Evolutionary conservation across 1,140 invertebrate genomes (phyloP).

Genomic region (Ooceraea biroi): DNA sequence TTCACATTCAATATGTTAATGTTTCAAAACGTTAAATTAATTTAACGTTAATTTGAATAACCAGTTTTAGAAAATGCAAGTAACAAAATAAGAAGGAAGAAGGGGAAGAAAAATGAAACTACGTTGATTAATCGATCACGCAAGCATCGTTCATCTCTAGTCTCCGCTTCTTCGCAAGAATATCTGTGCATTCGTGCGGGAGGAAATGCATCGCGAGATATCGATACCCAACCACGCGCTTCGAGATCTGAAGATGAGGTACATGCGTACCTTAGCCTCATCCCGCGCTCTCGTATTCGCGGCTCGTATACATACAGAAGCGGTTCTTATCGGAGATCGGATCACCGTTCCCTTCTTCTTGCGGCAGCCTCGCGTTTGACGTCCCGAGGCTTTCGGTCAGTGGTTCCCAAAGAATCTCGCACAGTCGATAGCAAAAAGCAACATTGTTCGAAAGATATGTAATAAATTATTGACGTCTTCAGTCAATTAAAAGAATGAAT

Average conservation of each 20-base stretch:
- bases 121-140: constrained; percentile 33
- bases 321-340: constrained; percentile 67
- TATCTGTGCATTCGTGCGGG: constrained; percentile 19
- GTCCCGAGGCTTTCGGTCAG: constrained; percentile 45
- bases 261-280: constrained; percentile 33
- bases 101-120: neutral
- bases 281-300: constrained; percentile 26
- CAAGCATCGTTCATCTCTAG: neutral
- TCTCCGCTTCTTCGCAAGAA: constrained; percentile 30
- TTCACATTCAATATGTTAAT: neutral
- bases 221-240: constrained; percentile 68
- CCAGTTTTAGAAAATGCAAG: neutral
- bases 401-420: constrained; percentile 62
- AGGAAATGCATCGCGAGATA: constrained; percentile 62
- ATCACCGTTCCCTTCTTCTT: constrained; percentile 58
- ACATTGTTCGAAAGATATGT: neutral
- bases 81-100: neutral
- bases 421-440: neutral
- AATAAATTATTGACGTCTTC: neutral
- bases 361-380: constrained; percentile 38
- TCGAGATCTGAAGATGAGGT: constrained; percentile 64
- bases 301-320: constrained; percentile 31
- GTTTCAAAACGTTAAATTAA: neutral
- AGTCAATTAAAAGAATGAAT: neutral
- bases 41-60: constrained; percentile 13